Evolutionary conservation across 2,797 vertebrate species (phyloP), one percentile per base, ranked within the genome.

Genomic region (Salarias fasciatus): DNA sequence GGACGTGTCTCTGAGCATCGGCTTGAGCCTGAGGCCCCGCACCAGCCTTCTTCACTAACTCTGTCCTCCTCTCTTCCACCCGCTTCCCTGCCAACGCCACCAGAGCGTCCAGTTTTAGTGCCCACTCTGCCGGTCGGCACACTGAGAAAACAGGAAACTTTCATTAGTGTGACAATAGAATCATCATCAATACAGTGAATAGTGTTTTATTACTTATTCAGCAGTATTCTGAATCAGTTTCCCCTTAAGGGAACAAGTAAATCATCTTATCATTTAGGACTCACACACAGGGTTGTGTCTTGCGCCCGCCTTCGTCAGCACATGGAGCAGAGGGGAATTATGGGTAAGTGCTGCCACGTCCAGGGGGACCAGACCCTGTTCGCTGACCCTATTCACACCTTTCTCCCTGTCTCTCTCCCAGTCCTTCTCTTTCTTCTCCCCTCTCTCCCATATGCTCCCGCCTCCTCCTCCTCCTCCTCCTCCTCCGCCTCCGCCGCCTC

Each of bases 341-440:
- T 92, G 91, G 61, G 93, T 94, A 24, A 94, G 91, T 7, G 90
- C 84, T 0, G 93, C 93, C 40, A 94, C 88, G 0, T 94, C 93
- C 55, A 94, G 68, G 4, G 93, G 93, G 44, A 93, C 92, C 69
- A 94, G 85, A 12, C 92, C 93, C 53, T 93, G 88, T 11, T 93
- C 91, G 36, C 81, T 93, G 51, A 92, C 57, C 58, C 84, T 67
- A 82, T 94, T 94, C 73, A 94, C 90, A 15, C 76, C 86, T 29
- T 60, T 84, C 46, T 92, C 88, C 69, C 69, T 69, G 31, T 87
- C 86, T 65, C 15, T 79, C 47, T 86, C 87, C 70, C 78, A 86
- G 60, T 90, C 87, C 55, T 69, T 89, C 33, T 83, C 85, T 50
- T 79, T 87, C 73, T 55, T 88, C 62, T 88, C 88, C 14, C 79